Evolutionary conservation across 2,888 invertebrate genomes (phyloP), one percentile per base, ranked within the genome.

Genomic region (Octonoba sinensis): DNA sequence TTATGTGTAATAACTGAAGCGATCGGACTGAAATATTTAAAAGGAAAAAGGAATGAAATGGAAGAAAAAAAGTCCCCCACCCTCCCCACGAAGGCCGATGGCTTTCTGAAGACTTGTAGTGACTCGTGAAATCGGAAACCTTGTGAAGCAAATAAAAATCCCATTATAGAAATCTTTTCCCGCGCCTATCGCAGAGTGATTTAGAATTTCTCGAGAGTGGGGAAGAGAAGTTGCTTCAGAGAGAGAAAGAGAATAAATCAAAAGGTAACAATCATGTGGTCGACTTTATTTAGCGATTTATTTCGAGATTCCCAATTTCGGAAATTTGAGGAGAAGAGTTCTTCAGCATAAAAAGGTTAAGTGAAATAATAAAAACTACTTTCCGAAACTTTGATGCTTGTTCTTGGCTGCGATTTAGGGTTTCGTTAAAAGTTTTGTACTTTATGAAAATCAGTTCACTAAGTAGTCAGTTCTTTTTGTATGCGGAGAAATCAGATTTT

Each of bases 1-100:
- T 76, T 62, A 76, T 76, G 54, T 24, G 64, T 64, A 70, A 76
- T 70, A 76, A 76, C 69, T 76, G 51, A 70, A 76, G 77, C 70
- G 56, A 71, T 49, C 27, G 71, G 56, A 57, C 71, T 78, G 70
- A 78, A 78, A 71, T 65, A 71, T 78, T 78, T 78, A 71, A 71
- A 71, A 64, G 44, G 59, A 49, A 66, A 59, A 57, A 57, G 70
- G 6, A 59, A 59, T 16, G 57, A 15, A 57, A 44, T 57, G 22
- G 20, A 57, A 46, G 22, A 16, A 47, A 22, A 46, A 49, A 36
- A 51, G 59, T 46, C 59, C 44, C n/a, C 44, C 24, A 44, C 60
- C 49, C 60, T 57, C 57, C 22, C 66, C 27, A 36, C 36, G 36
- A 36, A 36, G 36, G 27, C 49, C 36, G 24, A 49, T 66, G 13